These are phyloP conservation scores for Dryomyza anilis DNA, from an alignment of 2,888 invertebrate species.

Conservation along the genomic window DNA sequence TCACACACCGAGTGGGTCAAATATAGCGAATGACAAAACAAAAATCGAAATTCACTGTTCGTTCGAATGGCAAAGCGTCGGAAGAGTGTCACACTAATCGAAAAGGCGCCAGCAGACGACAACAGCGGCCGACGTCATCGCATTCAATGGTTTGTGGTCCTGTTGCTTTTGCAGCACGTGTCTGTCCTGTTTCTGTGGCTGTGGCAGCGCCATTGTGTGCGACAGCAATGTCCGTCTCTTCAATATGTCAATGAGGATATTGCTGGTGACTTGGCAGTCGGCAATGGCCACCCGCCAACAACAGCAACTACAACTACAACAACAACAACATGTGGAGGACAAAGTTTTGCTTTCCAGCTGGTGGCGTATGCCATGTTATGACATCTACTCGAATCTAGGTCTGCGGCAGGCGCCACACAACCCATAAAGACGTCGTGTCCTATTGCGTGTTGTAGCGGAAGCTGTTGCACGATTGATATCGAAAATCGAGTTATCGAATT, in stretches of 20 bases:
- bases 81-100: background rate
- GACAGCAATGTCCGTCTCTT: too few species aligned
- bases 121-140: constrained; percentile 14
- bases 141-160: constrained; percentile 30
- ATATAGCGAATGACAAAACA: constrained; percentile 10
- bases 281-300: background rate
- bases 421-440: background rate
- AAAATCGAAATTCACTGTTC: constrained; percentile 16
- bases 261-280: background rate
- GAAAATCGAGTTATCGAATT: constrained; percentile 49
- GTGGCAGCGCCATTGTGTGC: background rate
- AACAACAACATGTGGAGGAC: background rate
- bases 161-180: constrained; percentile 9
- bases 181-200: background rate
- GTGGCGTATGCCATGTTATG: too few species aligned
- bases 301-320: background rate
- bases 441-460: background rate
- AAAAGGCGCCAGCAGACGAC: constrained; percentile 16
- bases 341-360: too few species aligned
- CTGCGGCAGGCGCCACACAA: background rate
- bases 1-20: background rate
- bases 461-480: constrained; percentile 36
- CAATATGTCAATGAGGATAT: too few species aligned
- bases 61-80: background rate
- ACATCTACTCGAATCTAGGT: too few species aligned